Conservation (phyloP, 2,888 invertebrate species). For the Ethmia dodecea region DNA sequence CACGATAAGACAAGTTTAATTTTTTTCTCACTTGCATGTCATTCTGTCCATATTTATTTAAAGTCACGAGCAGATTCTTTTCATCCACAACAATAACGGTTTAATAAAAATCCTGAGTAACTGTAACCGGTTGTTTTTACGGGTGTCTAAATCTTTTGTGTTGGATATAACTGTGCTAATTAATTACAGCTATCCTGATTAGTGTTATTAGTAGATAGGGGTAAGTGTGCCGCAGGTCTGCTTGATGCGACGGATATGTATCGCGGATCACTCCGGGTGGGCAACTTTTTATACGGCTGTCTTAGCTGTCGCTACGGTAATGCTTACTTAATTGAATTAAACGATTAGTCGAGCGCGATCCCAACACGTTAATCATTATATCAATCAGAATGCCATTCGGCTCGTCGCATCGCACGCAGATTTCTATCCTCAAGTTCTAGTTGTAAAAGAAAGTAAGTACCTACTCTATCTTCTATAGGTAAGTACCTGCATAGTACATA, state of each 20-base stretch:
- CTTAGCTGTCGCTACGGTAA: slow-evolving; percentile 46
- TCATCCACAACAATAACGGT: slow-evolving; percentile 47
- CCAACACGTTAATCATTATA: slow-evolving; percentile 16
- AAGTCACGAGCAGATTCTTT: slow-evolving; percentile 32
- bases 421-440: too few species aligned
- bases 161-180: slow-evolving; percentile 54
- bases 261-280: slow-evolving; percentile 27
- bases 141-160: slow-evolving; percentile 37
- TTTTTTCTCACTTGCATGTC: slow-evolving; percentile 23
- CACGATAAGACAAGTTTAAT: slow-evolving; percentile 26
- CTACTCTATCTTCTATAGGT: too few species aligned
- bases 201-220: slow-evolving; percentile 33
- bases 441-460: too few species aligned
- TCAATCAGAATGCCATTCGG: slow-evolving; percentile 1
- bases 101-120: slow-evolving; percentile 28
- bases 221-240: slow-evolving; percentile 22
- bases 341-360: slow-evolving; percentile 19
- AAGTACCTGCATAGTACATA: too few species aligned
- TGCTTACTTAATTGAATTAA: slow-evolving; percentile 63
- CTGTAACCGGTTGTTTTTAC: slow-evolving; percentile 28
- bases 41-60: slow-evolving; percentile 26
- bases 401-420: background rate
- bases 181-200: slow-evolving; percentile 62
- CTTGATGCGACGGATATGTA: slow-evolving; percentile 28
- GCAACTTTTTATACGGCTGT: slow-evolving; percentile 48